Percentiles rank a stretch among this genome's conserved stretches.
phyloP scores from a whole-genome alignment of 1,140 invertebrate genomes.

The Epicauta chinensis region DNA sequence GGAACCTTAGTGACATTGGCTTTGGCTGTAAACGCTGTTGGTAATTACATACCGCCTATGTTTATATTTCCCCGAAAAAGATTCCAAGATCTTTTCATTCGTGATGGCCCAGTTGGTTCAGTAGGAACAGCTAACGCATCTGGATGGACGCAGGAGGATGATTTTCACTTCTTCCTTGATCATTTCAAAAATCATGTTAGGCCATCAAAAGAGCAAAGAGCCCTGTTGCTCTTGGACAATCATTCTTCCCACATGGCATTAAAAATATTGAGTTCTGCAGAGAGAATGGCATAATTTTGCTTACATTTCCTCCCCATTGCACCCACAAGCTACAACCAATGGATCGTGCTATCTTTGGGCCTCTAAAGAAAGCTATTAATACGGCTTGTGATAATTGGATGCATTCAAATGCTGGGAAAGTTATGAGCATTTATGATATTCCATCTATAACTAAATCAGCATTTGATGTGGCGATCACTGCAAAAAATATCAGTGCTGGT shows the following conservation, averaged over 20 bases:
- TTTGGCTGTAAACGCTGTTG: constrained; percentile 25
- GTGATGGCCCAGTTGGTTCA: neutral
- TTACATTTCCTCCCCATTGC: constrained; percentile 40
- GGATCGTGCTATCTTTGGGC: constrained; percentile 40
- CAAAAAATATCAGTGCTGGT: constrained; percentile 44
- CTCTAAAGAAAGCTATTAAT: constrained; percentile 41
- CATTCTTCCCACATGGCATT: constrained; percentile 25
- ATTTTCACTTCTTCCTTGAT: constrained; percentile 37
- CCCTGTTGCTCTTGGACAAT: constrained; percentile 25
- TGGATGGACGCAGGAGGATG: constrained; percentile 42
- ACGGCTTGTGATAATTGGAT: constrained; percentile 43
- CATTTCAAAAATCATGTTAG: constrained; percentile 36
- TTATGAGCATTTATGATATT: constrained; percentile 47
- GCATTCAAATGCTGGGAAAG: constrained; percentile 42
- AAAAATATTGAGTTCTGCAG: constrained; percentile 32
- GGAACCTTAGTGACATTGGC: constrained; percentile 43
- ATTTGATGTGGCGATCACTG: constrained; percentile 40
- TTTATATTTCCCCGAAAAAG: constrained; percentile 1
- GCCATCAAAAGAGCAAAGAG: constrained; percentile 35
- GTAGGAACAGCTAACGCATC: constrained; percentile 37
- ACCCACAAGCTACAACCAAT: constrained; percentile 40
- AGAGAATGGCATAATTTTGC: constrained; percentile 35
- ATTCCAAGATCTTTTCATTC: constrained; percentile 3
- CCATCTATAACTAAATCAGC: constrained; percentile 39
- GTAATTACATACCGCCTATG: constrained; percentile 2